Evolutionary conservation across 1,140 invertebrate species (phyloP), one percentile per base, ranked within the genome.

Genomic region (Drosophila sp.): DNA sequence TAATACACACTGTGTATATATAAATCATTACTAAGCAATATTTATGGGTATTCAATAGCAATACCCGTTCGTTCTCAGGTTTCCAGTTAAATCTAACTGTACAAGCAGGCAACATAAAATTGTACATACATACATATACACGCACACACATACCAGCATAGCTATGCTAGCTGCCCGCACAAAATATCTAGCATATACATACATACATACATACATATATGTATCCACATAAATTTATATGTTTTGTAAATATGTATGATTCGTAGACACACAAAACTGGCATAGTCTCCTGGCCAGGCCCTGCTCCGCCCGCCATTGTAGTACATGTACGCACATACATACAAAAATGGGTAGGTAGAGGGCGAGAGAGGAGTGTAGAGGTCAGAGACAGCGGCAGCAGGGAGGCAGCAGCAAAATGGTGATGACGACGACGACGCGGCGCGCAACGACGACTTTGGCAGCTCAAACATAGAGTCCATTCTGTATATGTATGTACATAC

Each of bases 241-340:
- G 11, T 27, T 23, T 40, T 57, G 25, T 41, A 25, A 27, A 33
- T 69, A 40, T 57, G 27, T 41, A 32, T 56, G 30, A 25, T 65
- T 50, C 66, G 54, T 70, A 70, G 62, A 78, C 63, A 66, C 82
- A 76, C 62, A 78, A 74, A 86, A 86, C 76, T 87, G 79, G 75
- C 66, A 87, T 87, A 87, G 83, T 86, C 82, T 86, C 82, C 63
- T 86, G 79, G 40, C 64, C 41, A 87, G 82, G 83, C 82, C 79
- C 76, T 70, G 75, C 44, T 86, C 69, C 79, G 57, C 67, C 70
- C 70, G 70, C 74, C 55, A 65, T 72, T 61, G 56, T 72, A 69
- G 56, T 72, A 66, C 23, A 69, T 58, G 61, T 35, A 41, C 25
- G n/a, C 25, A 50, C 60, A 57, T 38, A 55, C 57, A 54, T 65